Base-by-base conservation (phyloP, 92 coral and sea anemone genomes). In the Epizoanthus ramosus region DNA sequence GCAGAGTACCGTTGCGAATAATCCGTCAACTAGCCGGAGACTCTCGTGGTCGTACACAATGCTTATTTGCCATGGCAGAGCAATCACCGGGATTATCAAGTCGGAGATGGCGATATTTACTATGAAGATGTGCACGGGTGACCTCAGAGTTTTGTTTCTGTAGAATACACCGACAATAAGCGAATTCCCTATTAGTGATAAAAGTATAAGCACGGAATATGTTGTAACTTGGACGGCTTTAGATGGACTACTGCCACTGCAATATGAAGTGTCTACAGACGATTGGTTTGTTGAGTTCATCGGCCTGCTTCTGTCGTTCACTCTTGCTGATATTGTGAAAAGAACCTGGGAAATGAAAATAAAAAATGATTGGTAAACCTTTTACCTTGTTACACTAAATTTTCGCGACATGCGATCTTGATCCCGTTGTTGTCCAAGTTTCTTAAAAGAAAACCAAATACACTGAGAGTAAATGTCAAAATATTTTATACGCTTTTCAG, bases 131-230 rank as follows among this genome's bases (percentile, higher is more conserved):
- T 73, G n/a, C 13, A 45, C 53, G 58, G 75, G 5, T 22, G 57
- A 43, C 14, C 23, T 50, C 15, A 22, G 31, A 45, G 16, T 19
- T 45, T 22, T 50, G 23, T 45, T 72, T 72, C 35, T 47, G 59
- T 72, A 72, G 57, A 72, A 72, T 47, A 54, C 28, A 7, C 61
- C 60, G 3, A 72, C 8, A 16, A 72, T 59, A 8, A 72, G 6
- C n/a, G 22, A 50, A 72, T 72, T 72, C 24, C 76, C 76, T 1
- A 72, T 7, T 31, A 72, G 59, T 12, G 74, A 17, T 14, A 52
- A 47, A 71, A 37, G 15, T 37, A 71, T 71, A 3, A 71, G 52
- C 47, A 71, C 3, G 7, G 76, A 71, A 71, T 8, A 47, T 47
- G 28, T 47, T 18, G 13, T n/a, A 14, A 47, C 14, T 43, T 43